phyloP scores from a whole-genome alignment of 2,797 vertebrate genomes.

The Sebastes hubbsi region DNA sequence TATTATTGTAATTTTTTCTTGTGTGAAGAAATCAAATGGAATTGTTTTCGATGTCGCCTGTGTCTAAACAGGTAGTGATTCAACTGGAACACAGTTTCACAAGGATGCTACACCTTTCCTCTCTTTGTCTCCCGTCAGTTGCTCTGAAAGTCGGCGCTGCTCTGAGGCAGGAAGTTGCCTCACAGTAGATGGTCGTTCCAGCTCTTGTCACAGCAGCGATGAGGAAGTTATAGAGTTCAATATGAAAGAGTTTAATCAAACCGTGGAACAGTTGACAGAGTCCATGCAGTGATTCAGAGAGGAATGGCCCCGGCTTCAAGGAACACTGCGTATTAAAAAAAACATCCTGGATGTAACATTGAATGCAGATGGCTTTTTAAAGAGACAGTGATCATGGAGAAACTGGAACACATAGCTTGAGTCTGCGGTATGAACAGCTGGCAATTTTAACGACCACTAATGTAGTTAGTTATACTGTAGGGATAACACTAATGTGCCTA shows the following conservation, averaged over 20 bases:
- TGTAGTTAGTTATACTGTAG: background rate
- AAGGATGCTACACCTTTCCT: constrained; percentile 94
- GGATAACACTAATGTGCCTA: constrained; percentile 4
- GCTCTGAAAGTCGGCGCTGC: constrained; percentile 46
- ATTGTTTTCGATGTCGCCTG: background rate
- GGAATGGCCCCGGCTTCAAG: background rate
- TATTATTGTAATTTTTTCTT: background rate
- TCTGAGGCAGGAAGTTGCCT: constrained; percentile 79
- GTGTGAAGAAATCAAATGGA: background rate
- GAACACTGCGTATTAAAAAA: background rate
- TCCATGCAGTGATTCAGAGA: constrained; percentile 4
- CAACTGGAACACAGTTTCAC: background rate
- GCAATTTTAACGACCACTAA: background rate
- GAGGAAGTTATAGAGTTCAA: constrained; percentile 42
- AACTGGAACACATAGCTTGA: background rate
- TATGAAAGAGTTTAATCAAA: background rate
- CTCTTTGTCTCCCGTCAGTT: constrained; percentile 86
- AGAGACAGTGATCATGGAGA: background rate
- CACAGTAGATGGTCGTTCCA: constrained; percentile 10
- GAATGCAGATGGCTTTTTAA: background rate
- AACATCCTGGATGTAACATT: background rate
- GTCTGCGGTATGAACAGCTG: constrained; percentile 6
- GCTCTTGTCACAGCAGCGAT: constrained; percentile 3
- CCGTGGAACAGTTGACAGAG: background rate
- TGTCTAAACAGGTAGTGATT: background rate